Percentiles rank a stretch among this genome's conserved stretches.
Evolutionary conservation across 1,140 invertebrate species (phyloP).

Genomic region (Frieseomelitta varia): DNA sequence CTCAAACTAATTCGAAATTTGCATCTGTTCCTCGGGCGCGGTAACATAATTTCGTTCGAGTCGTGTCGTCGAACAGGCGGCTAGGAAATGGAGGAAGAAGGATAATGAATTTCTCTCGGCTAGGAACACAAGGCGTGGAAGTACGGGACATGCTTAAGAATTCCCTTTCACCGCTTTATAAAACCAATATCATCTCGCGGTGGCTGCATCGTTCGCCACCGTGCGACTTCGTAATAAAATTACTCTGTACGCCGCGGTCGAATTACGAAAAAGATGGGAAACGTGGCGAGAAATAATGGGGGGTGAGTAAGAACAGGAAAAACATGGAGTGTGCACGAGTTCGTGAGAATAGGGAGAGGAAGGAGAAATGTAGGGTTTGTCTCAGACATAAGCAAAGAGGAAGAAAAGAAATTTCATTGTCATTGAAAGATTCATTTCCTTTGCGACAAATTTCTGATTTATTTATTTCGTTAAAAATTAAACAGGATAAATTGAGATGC

Average conservation of each 20-base stretch:
- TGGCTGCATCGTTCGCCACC: neutral
- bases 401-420: no score
- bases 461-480: no score
- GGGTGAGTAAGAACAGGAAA: no score
- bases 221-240: slow-evolving; percentile 44
- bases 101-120: slow-evolving; percentile 32
- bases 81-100: neutral
- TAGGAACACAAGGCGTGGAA: neutral
- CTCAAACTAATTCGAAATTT: slow-evolving; percentile 9
- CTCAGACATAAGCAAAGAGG: no score
- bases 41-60: slow-evolving; percentile 16
- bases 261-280: neutral
- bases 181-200: slow-evolving; percentile 36
- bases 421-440: no score
- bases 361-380: no score
- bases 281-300: neutral
- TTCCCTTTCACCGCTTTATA: slow-evolving; percentile 37
- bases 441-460: no score
- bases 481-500: no score
- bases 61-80: neutral
- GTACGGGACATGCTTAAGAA: slow-evolving; percentile 10
- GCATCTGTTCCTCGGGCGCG: neutral
- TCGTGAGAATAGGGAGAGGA: neutral
- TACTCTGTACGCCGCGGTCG: slow-evolving; percentile 15
- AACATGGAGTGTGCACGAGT: neutral